A percentile compares a stretch with the other conserved stretches of the same genome.
phyloP scores from a whole-genome alignment of 2,113 vertebrate genomes.

The Hystrix brachyura region DNA sequence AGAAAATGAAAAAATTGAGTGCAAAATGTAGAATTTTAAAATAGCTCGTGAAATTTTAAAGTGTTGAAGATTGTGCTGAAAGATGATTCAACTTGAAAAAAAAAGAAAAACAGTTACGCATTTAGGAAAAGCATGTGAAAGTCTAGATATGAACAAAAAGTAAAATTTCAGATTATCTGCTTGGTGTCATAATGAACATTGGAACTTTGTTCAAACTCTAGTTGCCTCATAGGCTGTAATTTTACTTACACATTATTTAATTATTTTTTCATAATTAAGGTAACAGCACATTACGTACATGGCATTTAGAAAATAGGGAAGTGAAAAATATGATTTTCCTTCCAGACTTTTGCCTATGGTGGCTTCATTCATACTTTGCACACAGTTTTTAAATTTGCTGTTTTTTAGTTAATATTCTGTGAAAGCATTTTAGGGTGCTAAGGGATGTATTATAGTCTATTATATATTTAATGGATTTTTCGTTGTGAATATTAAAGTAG shows the following conservation, averaged over 20 bases:
- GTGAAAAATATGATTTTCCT: not conserved
- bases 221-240: conserved; percentile 8
- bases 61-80: not conserved
- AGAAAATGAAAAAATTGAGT: not conserved
- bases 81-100: conserved; percentile 34
- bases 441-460: not conserved
- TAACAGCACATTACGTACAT: conserved; percentile 14
- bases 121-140: conserved; percentile 25
- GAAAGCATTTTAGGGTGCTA: conserved; percentile 20
- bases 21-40: not conserved
- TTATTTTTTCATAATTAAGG: conserved; percentile 45
- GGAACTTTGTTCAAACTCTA: not conserved
- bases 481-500: conserved; percentile 5
- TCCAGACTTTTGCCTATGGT: not conserved
- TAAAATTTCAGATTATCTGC: conserved; percentile 31
- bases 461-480: conserved; percentile 40
- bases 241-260: conserved; percentile 18
- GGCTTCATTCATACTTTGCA: not conserved
- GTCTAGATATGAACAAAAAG: not conserved
- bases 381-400: conserved; percentile 34
- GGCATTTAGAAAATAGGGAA: not conserved
- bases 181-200: not conserved
- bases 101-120: conserved; percentile 25
- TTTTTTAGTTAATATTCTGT: conserved; percentile 25
- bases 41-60: not conserved